These are phyloP conservation scores for Perccottus glenii DNA, from an alignment of 2,113 vertebrate species.

Conservation along the genomic window DNA sequence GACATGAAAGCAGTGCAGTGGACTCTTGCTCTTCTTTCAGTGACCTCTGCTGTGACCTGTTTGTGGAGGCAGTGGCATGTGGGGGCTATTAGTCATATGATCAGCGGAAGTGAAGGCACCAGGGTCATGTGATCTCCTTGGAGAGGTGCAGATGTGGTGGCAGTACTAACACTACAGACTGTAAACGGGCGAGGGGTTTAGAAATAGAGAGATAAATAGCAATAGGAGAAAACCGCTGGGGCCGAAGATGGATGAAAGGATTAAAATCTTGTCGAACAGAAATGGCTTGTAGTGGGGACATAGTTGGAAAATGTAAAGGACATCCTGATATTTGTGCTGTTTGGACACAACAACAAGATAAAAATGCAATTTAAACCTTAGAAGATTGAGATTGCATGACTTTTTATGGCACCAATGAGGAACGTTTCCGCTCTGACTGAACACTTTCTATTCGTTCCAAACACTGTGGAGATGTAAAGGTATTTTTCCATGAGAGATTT, in stretches of 20 bases:
- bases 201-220: constrained; percentile 62
- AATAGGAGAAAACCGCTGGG: constrained; percentile 33
- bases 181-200: constrained; percentile 37
- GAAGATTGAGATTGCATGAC: constrained; percentile 16
- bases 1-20: not conserved
- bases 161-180: constrained; percentile 54
- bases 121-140: constrained; percentile 39
- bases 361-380: constrained; percentile 2
- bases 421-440: constrained; percentile 3
- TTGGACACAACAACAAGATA: constrained; percentile 12
- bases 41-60: constrained; percentile 32
- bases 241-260: constrained; percentile 50
- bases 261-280: constrained; percentile 57
- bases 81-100: constrained; percentile 67
- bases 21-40: constrained; percentile 35
- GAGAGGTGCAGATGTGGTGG: constrained; percentile 51
- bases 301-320: constrained; percentile 2
- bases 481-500: constrained; percentile 3
- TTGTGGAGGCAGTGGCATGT: constrained; percentile 17
- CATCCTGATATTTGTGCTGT: constrained; percentile 6
- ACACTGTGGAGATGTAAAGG: constrained; percentile 7
- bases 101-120: constrained; percentile 47
- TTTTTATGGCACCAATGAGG: constrained; percentile 7
- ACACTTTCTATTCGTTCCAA: constrained; percentile 23
- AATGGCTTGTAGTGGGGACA: not conserved